A percentile compares a stretch with the other conserved stretches of the same genome.
phyloP scores from a whole-genome alignment of 1,140 invertebrate genomes.

The Odontomachus brunneus region DNA sequence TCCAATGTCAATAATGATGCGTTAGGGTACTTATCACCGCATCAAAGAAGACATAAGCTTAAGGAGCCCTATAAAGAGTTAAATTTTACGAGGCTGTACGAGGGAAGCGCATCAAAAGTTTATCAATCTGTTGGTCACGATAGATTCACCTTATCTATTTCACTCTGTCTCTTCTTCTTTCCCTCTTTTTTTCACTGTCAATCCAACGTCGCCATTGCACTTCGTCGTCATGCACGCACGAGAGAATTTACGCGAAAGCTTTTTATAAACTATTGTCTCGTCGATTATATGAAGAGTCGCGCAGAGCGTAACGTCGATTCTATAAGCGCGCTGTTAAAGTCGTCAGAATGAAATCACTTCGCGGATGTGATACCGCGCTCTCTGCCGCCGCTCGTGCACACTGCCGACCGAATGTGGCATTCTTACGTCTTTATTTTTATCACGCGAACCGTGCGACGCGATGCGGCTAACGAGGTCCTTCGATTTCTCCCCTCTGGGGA shows the following conservation, averaged over 20 bases:
- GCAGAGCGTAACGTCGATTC: slow-evolving; percentile 1
- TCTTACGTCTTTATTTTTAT: slow-evolving; percentile 26
- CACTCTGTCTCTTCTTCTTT: background rate
- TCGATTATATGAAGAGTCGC: no score
- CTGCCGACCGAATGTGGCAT: background rate
- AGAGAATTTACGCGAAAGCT: background rate
- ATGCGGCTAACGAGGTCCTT: slow-evolving; percentile 10
- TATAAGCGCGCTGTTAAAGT: slow-evolving; percentile 17
- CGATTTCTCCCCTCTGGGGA: background rate
- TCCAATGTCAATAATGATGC: background rate
- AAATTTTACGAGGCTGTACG: slow-evolving; percentile 31
- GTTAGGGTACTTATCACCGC: background rate
- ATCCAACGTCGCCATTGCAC: background rate
- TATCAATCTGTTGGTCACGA: slow-evolving; percentile 1
- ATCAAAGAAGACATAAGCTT: background rate
- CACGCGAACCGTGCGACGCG: background rate
- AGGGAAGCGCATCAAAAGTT: slow-evolving; percentile 8
- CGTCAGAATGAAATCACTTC: background rate
- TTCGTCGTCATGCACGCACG: no score
- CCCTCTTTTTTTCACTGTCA: background rate
- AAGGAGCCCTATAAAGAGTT: slow-evolving; percentile 18
- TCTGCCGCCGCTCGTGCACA: no score
- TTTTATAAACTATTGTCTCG: slow-evolving; percentile 4
- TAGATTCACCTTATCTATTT: no score
- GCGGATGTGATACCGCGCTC: background rate